phyloP scores from a whole-genome alignment of 2,888 invertebrate genomes.

The Cheilosia vernalis region DNA sequence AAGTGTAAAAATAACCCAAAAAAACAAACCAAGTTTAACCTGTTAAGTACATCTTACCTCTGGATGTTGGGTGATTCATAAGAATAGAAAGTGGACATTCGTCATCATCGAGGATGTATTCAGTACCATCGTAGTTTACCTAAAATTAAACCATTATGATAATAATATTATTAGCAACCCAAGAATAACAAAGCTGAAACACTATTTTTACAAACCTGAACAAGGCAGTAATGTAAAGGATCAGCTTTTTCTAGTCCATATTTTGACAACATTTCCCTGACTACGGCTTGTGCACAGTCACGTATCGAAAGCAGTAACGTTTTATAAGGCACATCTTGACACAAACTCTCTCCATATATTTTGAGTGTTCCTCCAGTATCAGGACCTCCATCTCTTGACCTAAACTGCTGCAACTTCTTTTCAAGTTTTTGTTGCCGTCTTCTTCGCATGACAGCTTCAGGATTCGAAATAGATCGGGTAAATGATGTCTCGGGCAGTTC shows the following conservation, averaged over 20 bases:
- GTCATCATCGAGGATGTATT: constrained; percentile 97
- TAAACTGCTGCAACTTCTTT: constrained; percentile 97
- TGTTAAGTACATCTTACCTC: constrained; percentile 88
- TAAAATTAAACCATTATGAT: constrained; percentile 30
- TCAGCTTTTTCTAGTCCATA: constrained; percentile 96
- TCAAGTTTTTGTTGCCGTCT: constrained; percentile 98
- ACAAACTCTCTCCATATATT: constrained; percentile 98
- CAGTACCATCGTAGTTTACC: constrained; percentile 89
- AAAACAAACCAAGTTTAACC: not conserved
- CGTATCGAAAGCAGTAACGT: constrained; percentile 96
- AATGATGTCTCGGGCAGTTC: constrained; percentile 99
- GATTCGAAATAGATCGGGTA: constrained; percentile 99
- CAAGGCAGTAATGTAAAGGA: constrained; percentile 95
- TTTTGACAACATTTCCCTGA: constrained; percentile 98
- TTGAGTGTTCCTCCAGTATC: constrained; percentile 95
- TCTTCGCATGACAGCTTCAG: constrained; percentile 99
- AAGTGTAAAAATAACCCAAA: too few relatives aligned
- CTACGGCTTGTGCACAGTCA: constrained; percentile 96
- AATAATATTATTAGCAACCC: not conserved
- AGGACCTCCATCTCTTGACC: constrained; percentile 96
- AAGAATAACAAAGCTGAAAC: constrained; percentile 74
- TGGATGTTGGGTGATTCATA: constrained; percentile 93
- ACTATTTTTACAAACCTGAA: constrained; percentile 88
- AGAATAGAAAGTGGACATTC: constrained; percentile 98
- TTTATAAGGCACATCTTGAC: constrained; percentile 99